Evolutionary conservation across 2,888 invertebrate species (phyloP), one percentile per base, ranked within the genome.

Genomic region (Drosophila neotestacea): DNA sequence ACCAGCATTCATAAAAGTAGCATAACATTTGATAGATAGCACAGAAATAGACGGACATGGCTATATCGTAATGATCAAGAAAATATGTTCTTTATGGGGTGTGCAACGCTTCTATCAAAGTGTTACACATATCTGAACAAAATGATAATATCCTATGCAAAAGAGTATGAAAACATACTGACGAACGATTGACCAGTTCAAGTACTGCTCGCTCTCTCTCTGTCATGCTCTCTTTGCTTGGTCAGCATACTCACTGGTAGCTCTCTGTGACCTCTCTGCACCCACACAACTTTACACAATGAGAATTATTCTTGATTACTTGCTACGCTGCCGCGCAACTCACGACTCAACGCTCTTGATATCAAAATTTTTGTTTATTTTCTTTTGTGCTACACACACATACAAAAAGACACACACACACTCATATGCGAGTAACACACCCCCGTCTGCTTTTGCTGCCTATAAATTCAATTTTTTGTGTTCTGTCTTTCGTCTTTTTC

Each of bases 281-380:
- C 88, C 85, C 77, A 83, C 88, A 87, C 82, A 79, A 73, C 64
- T 65, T 65, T 55, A 74, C 55, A 61, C 47, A 55, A 62, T 61
- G 73, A 81, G 79, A 88, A 85, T 66, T 56, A 71, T 88, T 82
- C 82, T 83, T 72, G 69, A 69, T 69, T 74, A 75, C 60, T 36
- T 63, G 52, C 41, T 52, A 28, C 13, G 66, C 70, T 63, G 73
- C 16, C 44, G 70, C 78, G 65, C 55, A 62, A 60, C 73, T 63
- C 61, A 64, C 64, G 30, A 28, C 38, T 47, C 63, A 70, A 11
- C 59, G 73, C 73, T 73, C 70, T 73, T 77, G 60, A 87, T 81
- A 83, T 81, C 66, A 73, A 73, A 54, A 67, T 79, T 85, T 85
- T 86, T 88, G 84, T 80, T 88, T 88, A 73, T 88, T 88, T 88